Evolutionary conservation across 2,113 vertebrate species (phyloP).

Genomic region (Crotalus tigris): DNA sequence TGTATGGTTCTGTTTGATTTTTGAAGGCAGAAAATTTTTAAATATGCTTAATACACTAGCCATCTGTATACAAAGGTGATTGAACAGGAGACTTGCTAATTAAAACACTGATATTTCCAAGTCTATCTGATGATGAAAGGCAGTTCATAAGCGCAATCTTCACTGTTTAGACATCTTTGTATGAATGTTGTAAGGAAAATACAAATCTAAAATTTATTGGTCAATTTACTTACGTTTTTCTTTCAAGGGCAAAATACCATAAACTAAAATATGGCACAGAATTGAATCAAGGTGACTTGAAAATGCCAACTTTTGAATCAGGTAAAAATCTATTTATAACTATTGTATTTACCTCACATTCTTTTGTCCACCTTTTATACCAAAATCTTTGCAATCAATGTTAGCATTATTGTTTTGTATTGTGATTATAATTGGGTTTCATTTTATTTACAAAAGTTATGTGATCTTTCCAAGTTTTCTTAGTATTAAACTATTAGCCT

Average conservation of each 20-base stretch:
- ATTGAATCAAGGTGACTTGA: slow-evolving; percentile 95
- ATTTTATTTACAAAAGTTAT: background rate
- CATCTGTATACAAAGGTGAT: background rate
- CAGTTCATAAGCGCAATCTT: background rate
- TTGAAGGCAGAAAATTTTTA: background rate
- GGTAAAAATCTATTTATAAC: slow-evolving; percentile 69
- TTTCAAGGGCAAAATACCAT: slow-evolving; percentile 94
- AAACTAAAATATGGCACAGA: slow-evolving; percentile 99
- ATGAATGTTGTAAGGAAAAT: background rate
- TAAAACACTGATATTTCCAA: background rate
- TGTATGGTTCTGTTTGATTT: background rate
- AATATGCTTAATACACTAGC: background rate
- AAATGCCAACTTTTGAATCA: slow-evolving; percentile 97
- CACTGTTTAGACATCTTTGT: background rate
- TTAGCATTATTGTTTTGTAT: background rate
- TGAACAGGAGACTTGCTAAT: background rate
- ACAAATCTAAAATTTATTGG: slow-evolving; percentile 3
- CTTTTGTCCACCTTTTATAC: background rate
- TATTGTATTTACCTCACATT: background rate
- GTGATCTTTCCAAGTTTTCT: background rate
- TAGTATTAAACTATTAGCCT: background rate
- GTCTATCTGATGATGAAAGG: background rate
- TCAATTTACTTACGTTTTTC: slow-evolving; percentile 48
- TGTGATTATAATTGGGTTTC: background rate
- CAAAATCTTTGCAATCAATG: background rate